phyloP scores from a whole-genome alignment of 2,888 invertebrate genomes.

The Spilarctia lutea region DNA sequence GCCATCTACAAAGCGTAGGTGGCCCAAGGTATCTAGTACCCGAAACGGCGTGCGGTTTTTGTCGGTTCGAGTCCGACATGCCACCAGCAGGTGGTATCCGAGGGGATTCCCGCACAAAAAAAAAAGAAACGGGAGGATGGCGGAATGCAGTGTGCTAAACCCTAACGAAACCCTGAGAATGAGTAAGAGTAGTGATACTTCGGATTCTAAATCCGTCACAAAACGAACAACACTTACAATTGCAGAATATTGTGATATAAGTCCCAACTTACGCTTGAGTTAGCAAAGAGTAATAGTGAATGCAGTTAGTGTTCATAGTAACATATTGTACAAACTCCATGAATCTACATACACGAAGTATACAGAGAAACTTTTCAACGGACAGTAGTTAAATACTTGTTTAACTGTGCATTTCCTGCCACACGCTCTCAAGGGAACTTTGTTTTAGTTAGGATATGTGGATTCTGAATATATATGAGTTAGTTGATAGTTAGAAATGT shows the following conservation, averaged over 20 bases:
- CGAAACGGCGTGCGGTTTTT: no score
- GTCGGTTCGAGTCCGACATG: no score
- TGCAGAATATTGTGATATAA: neutral
- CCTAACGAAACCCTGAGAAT: no score
- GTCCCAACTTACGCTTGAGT: neutral
- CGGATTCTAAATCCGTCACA: no score
- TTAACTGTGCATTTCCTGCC: conserved; percentile 45
- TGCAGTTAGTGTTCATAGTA: neutral
- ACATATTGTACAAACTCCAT: neutral
- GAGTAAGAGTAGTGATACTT: no score
- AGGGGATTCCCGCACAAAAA: no score
- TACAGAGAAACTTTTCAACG: conserved; percentile 33
- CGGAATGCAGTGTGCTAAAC: no score
- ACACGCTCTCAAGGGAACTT: conserved; percentile 32
- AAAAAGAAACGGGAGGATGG: no score
- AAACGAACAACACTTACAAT: neutral
- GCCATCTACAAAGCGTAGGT: no score
- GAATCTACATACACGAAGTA: conserved; percentile 7
- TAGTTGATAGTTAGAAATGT: conserved; percentile 16
- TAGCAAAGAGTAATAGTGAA: neutral
- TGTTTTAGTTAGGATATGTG: conserved; percentile 43
- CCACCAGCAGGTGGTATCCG: no score
- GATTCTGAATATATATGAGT: conserved; percentile 32
- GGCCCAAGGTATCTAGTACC: no score
- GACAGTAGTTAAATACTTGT: conserved; percentile 45